Evolutionary conservation across 2,888 invertebrate species (phyloP), one percentile per base, ranked within the genome.

Genomic region (Bombylius discolor): DNA sequence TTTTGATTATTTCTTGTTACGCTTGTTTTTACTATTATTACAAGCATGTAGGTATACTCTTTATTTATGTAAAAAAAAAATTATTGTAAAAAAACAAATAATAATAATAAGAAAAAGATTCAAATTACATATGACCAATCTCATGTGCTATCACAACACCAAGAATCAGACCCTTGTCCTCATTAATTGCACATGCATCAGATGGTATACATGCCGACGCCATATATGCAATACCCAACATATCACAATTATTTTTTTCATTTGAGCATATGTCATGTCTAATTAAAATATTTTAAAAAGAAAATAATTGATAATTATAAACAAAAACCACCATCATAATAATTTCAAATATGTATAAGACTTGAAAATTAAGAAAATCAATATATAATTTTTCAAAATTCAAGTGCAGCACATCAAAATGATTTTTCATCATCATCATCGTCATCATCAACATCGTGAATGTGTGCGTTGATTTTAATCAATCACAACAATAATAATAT

Each of bases 91-190:
- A 23, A 23, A 23, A 23, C 23, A 23, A n/a, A 3, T 23, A 23
- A n/a, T n/a, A 23, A 23, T 2, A 23, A 23, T 23, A 23, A 23
- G 23, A 47, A 53, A 52, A 39, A 23, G 11, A 51, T 39, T 44
- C 57, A 58, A 71, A 81, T 76, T 73, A 84, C 83, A 83, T 80
- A 70, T 85, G 85, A 49, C 84, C 84, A 59, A 85, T 70, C 71
- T 85, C 84, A 66, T 85, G 85, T 11, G 84, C 79, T 48, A 83
- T 78, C 5, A 82, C 81, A 62, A 81, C 79, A 42, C 81, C 82
- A 52, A 84, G 70, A 13, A 79, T 75, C 49, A 85, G 74, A 4
- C 84, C 85, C 52, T 77, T 78, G 70, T 85, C 84, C 69, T 84
- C 83, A 65, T 83, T 83, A 66, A 85, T 80, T 61, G 80, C 81